Base-by-base conservation (phyloP, 2,888 invertebrate genomes). In the Ochlodes sylvanus region DNA sequence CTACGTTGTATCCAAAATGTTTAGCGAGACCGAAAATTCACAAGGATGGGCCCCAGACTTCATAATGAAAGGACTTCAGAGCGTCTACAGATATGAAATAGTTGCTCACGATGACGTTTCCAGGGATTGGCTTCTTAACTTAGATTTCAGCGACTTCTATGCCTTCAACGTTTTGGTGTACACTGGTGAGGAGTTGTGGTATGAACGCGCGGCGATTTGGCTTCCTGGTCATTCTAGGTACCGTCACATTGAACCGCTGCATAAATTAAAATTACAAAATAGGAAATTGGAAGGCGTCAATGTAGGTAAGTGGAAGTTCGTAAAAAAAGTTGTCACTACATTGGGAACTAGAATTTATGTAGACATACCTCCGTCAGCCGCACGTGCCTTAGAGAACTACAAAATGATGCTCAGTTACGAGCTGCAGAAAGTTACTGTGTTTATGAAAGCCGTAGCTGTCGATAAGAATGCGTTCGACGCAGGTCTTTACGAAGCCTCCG, bases 141-240 rank as follows among this genome's bases (percentile, higher is more conserved):
- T 90, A 72, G 81, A 90, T 80, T 92, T 89, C 73, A 80, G 79
- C 21, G 76, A 79, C 1, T 87, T 90, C 41, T 69, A 69, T 15
- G 71, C 76, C 14, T 90, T 89, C 73, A 81, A 85, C 69, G 84
- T 90, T 1, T 73, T 92, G 10, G 87, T 89, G 14, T 92, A 90
- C 72, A 88, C 87, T 0, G 85, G 86, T 42, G 91, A 92, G 71
- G 88, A 92, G 74, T 69, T 91, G 69, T 91, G 89, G 90, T 90
- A 86, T 72, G 90, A 92, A 71, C 83, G 92, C 1, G 92, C 89
- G 0, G 91, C 91, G 5, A 82, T 93, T 32, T 92, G 91, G 90
- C 78, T 93, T 21, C 92, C 90, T 1, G 90, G 89, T 7, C 90
- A 91, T 77, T 87, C 89, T 63, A 83, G 81, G 72, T 79, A 76